Conservation (phyloP, 2,797 vertebrate species). For the Muscicapa striata region DNA sequence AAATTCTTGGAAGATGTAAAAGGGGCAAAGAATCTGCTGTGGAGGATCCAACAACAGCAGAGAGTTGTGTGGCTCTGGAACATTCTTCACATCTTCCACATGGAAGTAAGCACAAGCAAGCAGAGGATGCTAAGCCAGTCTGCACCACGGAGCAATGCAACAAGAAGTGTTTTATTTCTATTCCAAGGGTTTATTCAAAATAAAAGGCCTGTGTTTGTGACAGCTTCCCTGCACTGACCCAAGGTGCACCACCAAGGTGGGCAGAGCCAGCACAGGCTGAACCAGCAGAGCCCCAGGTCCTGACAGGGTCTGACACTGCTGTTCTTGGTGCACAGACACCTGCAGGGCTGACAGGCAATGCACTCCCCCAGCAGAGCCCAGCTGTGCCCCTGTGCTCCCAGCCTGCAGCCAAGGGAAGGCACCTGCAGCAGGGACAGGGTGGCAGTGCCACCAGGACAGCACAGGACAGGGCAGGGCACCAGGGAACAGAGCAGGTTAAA, state of each 20-base stretch:
- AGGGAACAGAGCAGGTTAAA: not conserved
- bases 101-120: too few species aligned
- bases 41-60: not conserved
- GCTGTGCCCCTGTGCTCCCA: not conserved
- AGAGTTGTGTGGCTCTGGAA: accelerated
- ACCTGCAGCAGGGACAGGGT: not conserved
- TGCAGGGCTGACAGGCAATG: not conserved
- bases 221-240: not conserved
- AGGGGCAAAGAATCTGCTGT: not conserved
- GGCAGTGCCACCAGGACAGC: not conserved
- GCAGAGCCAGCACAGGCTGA: not conserved
- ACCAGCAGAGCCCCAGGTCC: not conserved
- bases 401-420: not conserved
- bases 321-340: not conserved
- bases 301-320: not conserved
- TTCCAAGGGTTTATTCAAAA: not conserved
- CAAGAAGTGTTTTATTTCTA: accelerated
- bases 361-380: not conserved
- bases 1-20: not conserved
- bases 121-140: not conserved
- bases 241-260: accelerated
- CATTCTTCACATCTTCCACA: not conserved
- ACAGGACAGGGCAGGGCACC: not conserved
- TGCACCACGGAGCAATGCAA: not conserved
- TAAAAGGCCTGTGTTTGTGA: not conserved